Conservation (phyloP, 2,888 invertebrate species). For the Eupithecia vulgata region DNA sequence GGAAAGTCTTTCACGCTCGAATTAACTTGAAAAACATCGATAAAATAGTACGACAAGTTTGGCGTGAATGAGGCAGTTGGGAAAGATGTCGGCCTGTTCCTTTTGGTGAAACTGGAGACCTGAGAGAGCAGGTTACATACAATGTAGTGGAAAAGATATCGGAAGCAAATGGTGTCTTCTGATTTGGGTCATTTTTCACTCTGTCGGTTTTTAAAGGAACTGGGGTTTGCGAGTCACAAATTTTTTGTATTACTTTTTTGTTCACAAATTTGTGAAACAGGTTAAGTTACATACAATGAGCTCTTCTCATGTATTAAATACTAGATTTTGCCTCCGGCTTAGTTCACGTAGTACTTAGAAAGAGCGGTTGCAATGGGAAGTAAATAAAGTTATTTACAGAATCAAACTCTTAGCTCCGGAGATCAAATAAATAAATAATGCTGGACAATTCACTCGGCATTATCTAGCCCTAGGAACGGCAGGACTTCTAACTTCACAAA, state of each 20-base stretch:
- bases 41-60: constrained; percentile 6
- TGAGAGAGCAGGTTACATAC: neutral
- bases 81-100: neutral
- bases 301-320: neutral
- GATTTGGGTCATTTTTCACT: neutral
- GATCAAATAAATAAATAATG: too few species aligned
- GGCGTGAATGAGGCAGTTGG: neutral
- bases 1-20: constrained; percentile 20
- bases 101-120: constrained; percentile 5
- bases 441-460: too few species aligned
- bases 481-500: neutral
- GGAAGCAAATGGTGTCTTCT: neutral
- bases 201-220: neutral
- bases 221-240: neutral
- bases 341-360: neutral
- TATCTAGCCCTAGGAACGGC: neutral
- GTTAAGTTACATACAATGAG: neutral
- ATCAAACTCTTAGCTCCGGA: neutral
- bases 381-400: neutral
- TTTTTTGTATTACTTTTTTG: too few species aligned
- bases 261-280: neutral
- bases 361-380: neutral
- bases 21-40: constrained; percentile 17
- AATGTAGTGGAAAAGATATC: neutral
- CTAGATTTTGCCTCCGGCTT: neutral